Base-by-base conservation (phyloP, 2,888 invertebrate species). In the Automeris io region DNA sequence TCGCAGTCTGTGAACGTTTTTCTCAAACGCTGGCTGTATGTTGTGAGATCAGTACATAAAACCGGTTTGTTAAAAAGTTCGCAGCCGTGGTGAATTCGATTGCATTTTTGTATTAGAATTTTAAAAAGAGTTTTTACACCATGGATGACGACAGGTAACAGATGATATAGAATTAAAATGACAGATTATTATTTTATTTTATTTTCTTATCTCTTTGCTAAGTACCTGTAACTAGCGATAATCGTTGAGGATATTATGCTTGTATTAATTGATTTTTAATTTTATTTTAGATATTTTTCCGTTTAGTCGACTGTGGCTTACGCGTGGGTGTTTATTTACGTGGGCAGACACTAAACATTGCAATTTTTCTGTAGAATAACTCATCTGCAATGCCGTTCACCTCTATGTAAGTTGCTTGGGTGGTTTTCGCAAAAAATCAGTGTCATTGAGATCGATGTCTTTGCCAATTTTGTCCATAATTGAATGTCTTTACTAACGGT, bases 391-490 rank as follows among this genome's bases (percentile, higher is more conserved):
- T 83, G 83, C 74, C 85, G 57, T 85, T 86, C 75, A 82, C 74
- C 73, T 56, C 83, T 24, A 74, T 83, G 83, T 85, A 86, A 86
- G 82, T 85, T 48, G 70, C 69, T 69, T 67, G 50, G 54, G 41
- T 36, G 33, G 33, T 35, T 33, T 26, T 37, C 11, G 32, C 32
- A 23, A 32, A 29, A 16, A 29, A 29, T 3, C 6, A 47, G 43
- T 44, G 42, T 19, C 31, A 47, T 13, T 45, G 31, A 32, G 32
- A 37, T 19, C 16, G 5, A 42, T 37, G 39, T n/a, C 23, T 43
- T 43, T 23, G 23, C 31, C 18, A 21, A 26, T 26, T 39, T 25
- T 41, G 39, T 42, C 39, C 51, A 34, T 39, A n/a, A 43, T 37
- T 8, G 16, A 18, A 32, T 25, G 16, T 21, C 19, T 36, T 21